Percentiles rank a stretch among this genome's conserved stretches.
phyloP scores from a whole-genome alignment of 2,113 vertebrate genomes.

The Bos javanicus region DNA sequence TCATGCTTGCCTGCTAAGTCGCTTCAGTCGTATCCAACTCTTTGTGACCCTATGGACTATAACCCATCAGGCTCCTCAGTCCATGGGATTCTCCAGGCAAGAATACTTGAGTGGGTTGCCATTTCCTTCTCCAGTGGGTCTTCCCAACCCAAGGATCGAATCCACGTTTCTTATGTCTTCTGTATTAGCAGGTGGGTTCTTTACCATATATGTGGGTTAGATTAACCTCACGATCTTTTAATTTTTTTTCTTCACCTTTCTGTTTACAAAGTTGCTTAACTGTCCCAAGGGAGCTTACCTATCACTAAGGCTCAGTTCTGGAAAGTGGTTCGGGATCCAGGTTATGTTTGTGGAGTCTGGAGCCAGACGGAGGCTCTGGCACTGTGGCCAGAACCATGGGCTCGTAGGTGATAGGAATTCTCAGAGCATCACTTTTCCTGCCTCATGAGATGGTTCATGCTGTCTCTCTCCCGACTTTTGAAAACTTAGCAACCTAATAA shows the following conservation, averaged over 20 bases:
- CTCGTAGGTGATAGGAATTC: not conserved
- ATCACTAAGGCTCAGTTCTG: not conserved
- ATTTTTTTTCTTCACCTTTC: not conserved
- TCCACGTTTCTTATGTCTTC: not conserved
- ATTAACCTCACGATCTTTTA: not conserved
- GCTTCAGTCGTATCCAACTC: rapidly evolving
- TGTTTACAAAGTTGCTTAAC: not conserved
- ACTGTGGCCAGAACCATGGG: rapidly evolving
- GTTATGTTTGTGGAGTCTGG: not conserved
- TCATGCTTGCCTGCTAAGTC: not conserved
- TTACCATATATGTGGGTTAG: not conserved
- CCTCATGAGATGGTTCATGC: not conserved
- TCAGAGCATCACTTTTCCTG: no score
- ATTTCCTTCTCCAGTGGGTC: not conserved
- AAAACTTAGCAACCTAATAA: not conserved
- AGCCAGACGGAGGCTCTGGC: not conserved
- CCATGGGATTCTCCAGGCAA: not conserved
- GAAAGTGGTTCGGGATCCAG: not conserved
- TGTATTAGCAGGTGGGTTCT: not conserved
- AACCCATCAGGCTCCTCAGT: not conserved
- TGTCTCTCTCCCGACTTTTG: not conserved
- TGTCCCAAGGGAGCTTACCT: no score
- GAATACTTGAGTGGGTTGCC: not conserved
- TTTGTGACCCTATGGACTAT: not conserved
- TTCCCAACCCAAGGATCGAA: not conserved